Evolutionary conservation across 2,113 vertebrate genomes (phyloP).

Genomic region (Cairina moschata): DNA sequence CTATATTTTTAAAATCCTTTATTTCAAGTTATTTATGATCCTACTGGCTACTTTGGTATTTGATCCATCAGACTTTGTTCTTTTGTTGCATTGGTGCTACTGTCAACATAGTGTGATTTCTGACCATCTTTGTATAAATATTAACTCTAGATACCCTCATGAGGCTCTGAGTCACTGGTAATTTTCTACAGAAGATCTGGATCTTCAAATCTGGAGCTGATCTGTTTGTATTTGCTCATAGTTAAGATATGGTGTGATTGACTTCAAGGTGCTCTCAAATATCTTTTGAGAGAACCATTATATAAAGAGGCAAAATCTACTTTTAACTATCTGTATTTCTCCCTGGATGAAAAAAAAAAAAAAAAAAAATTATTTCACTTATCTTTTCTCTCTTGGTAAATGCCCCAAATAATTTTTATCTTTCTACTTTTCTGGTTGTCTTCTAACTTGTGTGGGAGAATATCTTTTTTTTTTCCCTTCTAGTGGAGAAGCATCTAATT

Average conservation of each 20-base stretch:
- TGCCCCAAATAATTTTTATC: neutral
- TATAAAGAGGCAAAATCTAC: neutral
- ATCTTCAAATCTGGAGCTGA: neutral
- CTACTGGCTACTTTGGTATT: neutral
- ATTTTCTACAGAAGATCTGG: neutral
- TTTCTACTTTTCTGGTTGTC: neutral
- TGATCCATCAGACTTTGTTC: neutral
- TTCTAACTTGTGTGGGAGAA: neutral
- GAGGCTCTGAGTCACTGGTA: neutral
- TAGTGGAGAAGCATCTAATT: neutral
- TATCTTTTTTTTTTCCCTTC: neutral
- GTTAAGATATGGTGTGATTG: neutral
- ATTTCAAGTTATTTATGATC: neutral
- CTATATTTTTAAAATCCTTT: neutral
- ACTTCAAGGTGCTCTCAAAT: neutral
- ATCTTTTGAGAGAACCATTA: neutral
- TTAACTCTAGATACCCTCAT: neutral
- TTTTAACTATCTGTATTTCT: neutral
- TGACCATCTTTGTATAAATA: neutral
- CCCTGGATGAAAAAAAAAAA: fast-evolving
- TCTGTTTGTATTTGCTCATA: neutral
- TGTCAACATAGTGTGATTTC: neutral
- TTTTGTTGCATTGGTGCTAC: neutral
- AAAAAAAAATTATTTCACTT: neutral
- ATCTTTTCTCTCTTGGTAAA: neutral